Percentiles rank a stretch among this genome's conserved stretches.
Evolutionary conservation across 2,797 vertebrate species (phyloP).

Genomic region (Schizopygopsis pylzovi): DNA sequence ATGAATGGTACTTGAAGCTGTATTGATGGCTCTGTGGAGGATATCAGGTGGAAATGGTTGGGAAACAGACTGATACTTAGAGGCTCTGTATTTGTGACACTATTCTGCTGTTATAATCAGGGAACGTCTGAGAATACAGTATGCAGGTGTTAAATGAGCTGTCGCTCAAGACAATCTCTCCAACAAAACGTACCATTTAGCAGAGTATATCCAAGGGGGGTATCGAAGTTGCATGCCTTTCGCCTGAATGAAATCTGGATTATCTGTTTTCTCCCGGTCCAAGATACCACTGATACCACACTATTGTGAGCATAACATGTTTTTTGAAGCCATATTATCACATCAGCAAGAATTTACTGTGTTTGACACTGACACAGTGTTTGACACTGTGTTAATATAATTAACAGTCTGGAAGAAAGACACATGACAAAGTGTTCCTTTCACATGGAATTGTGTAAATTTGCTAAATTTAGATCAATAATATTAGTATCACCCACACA

Average conservation of each 20-base stretch:
- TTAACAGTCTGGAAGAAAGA: background rate
- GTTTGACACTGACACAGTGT: too few species aligned
- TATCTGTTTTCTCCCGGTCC: background rate
- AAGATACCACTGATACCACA: background rate
- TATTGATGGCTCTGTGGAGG: background rate
- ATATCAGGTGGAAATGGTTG: background rate
- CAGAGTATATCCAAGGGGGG: background rate
- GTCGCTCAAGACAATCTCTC: background rate
- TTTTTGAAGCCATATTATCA: background rate
- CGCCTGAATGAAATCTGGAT: background rate
- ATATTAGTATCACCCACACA: background rate
- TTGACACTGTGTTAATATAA: background rate
- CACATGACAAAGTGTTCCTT: background rate
- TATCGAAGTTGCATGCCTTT: background rate
- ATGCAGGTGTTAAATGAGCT: constrained; percentile 15
- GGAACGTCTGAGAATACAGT: background rate
- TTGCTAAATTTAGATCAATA: background rate
- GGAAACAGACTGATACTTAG: background rate
- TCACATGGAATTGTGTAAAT: background rate
- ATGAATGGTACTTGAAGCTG: background rate
- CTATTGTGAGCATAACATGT: background rate
- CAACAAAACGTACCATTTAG: background rate
- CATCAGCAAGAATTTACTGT: background rate
- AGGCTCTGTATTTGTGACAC: background rate
- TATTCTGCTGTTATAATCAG: background rate